Conservation (phyloP, 2,888 invertebrate species). For the Temnothorax unifasciatus region DNA sequence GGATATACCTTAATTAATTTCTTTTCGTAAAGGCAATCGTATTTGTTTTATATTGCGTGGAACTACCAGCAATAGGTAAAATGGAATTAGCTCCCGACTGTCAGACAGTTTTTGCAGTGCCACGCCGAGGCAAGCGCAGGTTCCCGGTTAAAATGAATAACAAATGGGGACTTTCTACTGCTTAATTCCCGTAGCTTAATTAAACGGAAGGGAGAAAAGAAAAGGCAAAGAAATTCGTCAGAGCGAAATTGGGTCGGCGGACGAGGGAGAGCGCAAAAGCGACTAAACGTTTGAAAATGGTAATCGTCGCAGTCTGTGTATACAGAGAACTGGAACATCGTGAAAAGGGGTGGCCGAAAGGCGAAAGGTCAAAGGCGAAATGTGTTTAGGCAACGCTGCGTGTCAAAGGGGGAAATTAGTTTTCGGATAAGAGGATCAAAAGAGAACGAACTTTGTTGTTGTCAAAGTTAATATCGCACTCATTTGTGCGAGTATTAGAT, state of each 20-base stretch:
- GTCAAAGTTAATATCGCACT: slow-evolving; percentile 63
- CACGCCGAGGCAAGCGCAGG: not conserved
- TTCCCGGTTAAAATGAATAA: slow-evolving; percentile 42
- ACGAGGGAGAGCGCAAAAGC: slow-evolving; percentile 35
- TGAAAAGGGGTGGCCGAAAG: slow-evolving; percentile 38
- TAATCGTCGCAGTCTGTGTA: slow-evolving; percentile 39
- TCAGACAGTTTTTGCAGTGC: slow-evolving; percentile 38
- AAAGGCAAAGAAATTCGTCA: slow-evolving; percentile 53
- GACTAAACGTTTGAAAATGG: slow-evolving; percentile 46
- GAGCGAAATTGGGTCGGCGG: slow-evolving; percentile 51
- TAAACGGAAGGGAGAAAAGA: slow-evolving; percentile 53
- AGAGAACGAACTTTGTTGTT: slow-evolving; percentile 47
- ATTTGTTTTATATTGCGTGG: slow-evolving; percentile 19
- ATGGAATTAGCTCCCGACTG: slow-evolving; percentile 32
- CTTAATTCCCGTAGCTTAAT: slow-evolving; percentile 55
- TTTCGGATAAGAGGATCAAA: slow-evolving; percentile 67
- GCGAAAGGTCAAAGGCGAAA: slow-evolving; percentile 64
- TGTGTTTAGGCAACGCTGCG: slow-evolving; percentile 60
- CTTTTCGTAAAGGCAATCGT: not conserved
- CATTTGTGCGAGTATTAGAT: slow-evolving; percentile 51
- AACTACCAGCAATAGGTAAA: slow-evolving; percentile 32
- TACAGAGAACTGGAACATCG: slow-evolving; percentile 40
- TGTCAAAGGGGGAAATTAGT: slow-evolving; percentile 70
- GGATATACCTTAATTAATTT: not conserved
- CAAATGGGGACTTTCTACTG: slow-evolving; percentile 44